Evolutionary conservation across 2,797 vertebrate genomes (phyloP).

Genomic region (Urosaurus nigricauda): DNA sequence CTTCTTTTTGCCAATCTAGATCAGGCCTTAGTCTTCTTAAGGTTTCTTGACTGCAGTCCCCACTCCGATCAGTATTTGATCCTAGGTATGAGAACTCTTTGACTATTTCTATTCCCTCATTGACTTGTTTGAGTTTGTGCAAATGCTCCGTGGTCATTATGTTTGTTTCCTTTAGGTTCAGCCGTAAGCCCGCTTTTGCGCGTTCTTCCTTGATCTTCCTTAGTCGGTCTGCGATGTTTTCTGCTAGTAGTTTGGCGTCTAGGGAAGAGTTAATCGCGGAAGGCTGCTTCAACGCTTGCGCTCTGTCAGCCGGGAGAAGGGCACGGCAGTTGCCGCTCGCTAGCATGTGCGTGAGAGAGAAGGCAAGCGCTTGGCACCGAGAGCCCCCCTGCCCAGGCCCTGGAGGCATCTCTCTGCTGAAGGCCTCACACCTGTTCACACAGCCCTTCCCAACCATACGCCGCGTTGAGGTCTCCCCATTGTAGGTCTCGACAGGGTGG

Average conservation of each 20-base stretch:
- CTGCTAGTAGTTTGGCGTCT: background rate
- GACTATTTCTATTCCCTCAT: no score
- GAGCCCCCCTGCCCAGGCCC: background rate
- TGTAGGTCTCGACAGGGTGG: slow-evolving; percentile 63
- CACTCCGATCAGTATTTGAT: no score
- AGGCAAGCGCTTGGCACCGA: slow-evolving; percentile 52
- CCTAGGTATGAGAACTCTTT: no score
- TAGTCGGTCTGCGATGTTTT: no score
- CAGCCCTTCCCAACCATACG: slow-evolving; percentile 62
- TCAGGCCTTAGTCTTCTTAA: no score
- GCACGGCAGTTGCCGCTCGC: background rate
- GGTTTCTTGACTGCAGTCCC: no score
- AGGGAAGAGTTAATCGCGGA: background rate
- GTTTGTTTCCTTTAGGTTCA: no score
- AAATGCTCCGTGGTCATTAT: no score
- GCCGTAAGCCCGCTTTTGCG: no score
- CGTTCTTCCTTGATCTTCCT: no score
- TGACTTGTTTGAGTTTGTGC: no score
- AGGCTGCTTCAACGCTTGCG: slow-evolving; percentile 1
- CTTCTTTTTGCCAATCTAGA: no score
- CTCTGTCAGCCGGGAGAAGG: slow-evolving; percentile 12
- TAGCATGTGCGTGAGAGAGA: slow-evolving; percentile 21
- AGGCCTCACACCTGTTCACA: slow-evolving; percentile 71
- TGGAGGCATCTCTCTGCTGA: slow-evolving; percentile 67
- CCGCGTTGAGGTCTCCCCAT: slow-evolving; percentile 63